Evolutionary conservation across 2,113 vertebrate genomes (phyloP), one percentile per base, ranked within the genome.

Genomic region (Chitala chitala): DNA sequence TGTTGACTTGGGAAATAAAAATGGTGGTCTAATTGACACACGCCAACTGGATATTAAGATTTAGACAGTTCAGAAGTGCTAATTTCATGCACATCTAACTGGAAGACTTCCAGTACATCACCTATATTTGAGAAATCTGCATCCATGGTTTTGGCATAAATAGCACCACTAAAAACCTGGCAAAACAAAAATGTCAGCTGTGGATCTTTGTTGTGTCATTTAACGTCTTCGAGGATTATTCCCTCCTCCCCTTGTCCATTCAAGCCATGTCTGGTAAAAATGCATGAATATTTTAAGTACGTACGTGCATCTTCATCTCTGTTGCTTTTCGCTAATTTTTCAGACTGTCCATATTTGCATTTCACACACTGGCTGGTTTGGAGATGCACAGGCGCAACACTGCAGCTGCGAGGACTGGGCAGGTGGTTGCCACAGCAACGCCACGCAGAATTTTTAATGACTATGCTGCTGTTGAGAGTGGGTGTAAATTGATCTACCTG

Each of bases 271-370:
- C 92, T 90, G 88, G 78, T 89, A 86, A n/a, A n/a, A 90, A 89
- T 84, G 4, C 94, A 98, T 98, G 94, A 98, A 98, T 99, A 98
- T 99, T 98, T 98, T 95, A n/a, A n/a, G n/a, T n/a, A 98, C 94
- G 89, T 94, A 93, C 94, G 94, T 93, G 92, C 94, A 92, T 94
- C 92, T 90, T 92, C 90, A 91, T 90, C 90, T 88, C 93, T 89
- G 93, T 94, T 94, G 92, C 91, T 93, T 91, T 91, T 91, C 92
- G 94, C 96, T 98, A 95, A 99, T 98, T 98, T 95, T 96, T 68
- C 94, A 93, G 93, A 94, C 94, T 93, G 92, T 92, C 93, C 94
- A 90, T 88, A 98, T 99, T 98, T 96, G 94, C 94, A 98, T 98
- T 94, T 96, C 93, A 94, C 92, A 93, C 92, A 90, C 91, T 89